phyloP scores from a whole-genome alignment of 2,797 vertebrate genomes.

The Syngnathus acus region DNA sequence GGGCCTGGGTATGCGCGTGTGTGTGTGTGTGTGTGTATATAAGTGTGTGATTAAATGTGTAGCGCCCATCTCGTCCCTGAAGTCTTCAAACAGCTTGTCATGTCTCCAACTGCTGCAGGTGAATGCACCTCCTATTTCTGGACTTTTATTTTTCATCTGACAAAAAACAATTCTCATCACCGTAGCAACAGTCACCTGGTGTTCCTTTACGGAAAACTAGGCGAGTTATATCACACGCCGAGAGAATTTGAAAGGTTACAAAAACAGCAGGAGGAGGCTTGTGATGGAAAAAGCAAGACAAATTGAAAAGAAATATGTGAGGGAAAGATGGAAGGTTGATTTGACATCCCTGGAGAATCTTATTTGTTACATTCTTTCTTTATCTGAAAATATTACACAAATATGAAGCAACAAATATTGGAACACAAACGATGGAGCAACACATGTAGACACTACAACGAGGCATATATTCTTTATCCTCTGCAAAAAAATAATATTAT shows the following conservation, averaged over 20 bases:
- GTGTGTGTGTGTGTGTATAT: slow-evolving; percentile 17
- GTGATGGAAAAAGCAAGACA: slow-evolving; percentile 27
- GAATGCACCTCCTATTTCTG: slow-evolving; percentile 12
- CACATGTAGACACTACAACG: background rate
- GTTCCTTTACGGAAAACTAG: slow-evolving; percentile 23
- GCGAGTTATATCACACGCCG: slow-evolving; percentile 17
- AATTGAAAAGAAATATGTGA: slow-evolving; percentile 29
- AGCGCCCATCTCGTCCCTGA: slow-evolving; percentile 19
- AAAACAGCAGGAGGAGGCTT: slow-evolving; percentile 28
- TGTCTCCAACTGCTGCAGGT: slow-evolving; percentile 40
- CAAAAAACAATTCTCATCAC: background rate
- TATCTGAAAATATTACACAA: too few relatives aligned
- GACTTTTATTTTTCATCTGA: background rate
- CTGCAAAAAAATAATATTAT: too few relatives aligned
- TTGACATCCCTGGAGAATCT: slow-evolving; percentile 26
- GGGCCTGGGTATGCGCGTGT: slow-evolving; percentile 30
- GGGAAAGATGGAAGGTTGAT: slow-evolving; percentile 21
- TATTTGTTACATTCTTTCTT: slow-evolving; percentile 18
- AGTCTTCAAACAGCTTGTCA: slow-evolving; percentile 53
- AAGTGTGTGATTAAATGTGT: slow-evolving; percentile 5
- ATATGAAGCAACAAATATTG: too few relatives aligned
- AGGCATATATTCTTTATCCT: too few relatives aligned
- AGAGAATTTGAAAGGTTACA: slow-evolving; percentile 30
- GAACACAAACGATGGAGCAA: background rate
- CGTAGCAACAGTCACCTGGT: slow-evolving; percentile 3